phyloP scores from a whole-genome alignment of 2,797 vertebrate genomes.

The Gallinago nigripennis region DNA sequence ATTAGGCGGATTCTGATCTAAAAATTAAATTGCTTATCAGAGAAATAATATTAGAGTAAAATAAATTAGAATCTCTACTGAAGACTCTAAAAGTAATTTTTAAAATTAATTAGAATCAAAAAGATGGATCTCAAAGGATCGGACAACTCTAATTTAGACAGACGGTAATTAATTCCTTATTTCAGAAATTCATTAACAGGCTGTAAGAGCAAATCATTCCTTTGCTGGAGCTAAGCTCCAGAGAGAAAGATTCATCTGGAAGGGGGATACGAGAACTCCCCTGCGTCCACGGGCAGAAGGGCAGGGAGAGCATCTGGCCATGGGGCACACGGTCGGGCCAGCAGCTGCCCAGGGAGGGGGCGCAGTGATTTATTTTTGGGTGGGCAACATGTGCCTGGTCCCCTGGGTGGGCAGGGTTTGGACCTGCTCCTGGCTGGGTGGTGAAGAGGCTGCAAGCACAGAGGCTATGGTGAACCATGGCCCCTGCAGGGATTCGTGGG shows the following conservation, averaged over 20 bases:
- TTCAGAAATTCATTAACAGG: conserved; percentile 68
- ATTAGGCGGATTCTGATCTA: conserved; percentile 30
- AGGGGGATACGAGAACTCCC: not conserved
- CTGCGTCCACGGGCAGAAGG: accelerated
- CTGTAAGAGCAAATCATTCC: conserved; percentile 65
- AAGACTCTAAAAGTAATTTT: conserved; percentile 71
- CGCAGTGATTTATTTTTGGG: not conserved
- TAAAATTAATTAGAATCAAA: conserved; percentile 81
- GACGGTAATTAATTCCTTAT: conserved; percentile 74
- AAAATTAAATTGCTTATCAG: conserved; percentile 73
- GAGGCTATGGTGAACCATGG: accelerated
- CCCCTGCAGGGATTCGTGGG: not conserved
- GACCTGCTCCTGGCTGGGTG: not conserved
- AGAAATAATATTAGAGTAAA: conserved; percentile 75
- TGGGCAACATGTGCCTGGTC: accelerated
- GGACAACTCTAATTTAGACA: conserved; percentile 73
- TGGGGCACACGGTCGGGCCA: accelerated
- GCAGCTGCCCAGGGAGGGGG: not conserved
- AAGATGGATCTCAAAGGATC: conserved; percentile 77
- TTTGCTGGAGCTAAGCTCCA: conserved; percentile 22
- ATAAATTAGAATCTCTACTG: conserved; percentile 72
- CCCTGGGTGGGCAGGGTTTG: not conserved
- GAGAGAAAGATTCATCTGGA: conserved; percentile 33
- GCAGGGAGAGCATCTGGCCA: not conserved
- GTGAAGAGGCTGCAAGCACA: not conserved